Evolutionary conservation across 2,113 vertebrate genomes (phyloP).

Genomic region (Channa argus): DNA sequence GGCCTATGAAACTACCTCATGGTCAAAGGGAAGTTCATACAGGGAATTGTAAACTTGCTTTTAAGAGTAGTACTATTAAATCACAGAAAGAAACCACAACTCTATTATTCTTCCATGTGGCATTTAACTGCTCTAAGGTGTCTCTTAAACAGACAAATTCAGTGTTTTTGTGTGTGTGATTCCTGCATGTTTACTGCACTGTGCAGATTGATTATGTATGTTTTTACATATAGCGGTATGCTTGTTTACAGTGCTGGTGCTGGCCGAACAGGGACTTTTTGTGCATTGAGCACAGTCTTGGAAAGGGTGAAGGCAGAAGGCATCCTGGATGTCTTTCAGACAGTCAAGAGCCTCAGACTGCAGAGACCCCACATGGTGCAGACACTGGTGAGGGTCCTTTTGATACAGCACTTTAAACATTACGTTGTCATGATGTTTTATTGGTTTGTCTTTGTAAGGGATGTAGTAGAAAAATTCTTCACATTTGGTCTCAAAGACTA

Average conservation of each 20-base stretch:
- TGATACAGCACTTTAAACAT: not conserved
- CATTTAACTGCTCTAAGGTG: constrained; percentile 23
- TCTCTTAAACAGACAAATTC: constrained; percentile 1
- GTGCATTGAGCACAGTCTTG: constrained; percentile 96
- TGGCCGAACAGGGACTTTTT: constrained; percentile 97
- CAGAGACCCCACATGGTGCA: constrained; percentile 99
- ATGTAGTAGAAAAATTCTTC: not conserved
- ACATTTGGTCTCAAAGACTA: not conserved
- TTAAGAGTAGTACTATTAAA: no score
- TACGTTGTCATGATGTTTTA: not conserved
- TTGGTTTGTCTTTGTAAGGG: not conserved
- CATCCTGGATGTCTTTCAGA: constrained; percentile 99
- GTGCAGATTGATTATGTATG: not conserved
- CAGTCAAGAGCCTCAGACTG: constrained; percentile 96
- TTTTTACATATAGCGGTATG: no score
- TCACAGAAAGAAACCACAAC: constrained; percentile 39
- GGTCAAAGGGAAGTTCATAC: no score
- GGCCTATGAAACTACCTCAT: no score
- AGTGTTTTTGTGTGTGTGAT: constrained; percentile 11
- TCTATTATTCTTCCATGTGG: constrained; percentile 52
- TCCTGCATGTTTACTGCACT: not conserved
- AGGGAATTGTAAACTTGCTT: no score
- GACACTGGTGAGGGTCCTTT: constrained; percentile 91
- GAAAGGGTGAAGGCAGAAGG: constrained; percentile 98
- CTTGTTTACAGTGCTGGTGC: constrained; percentile 90